Base-by-base conservation (phyloP, 2,797 vertebrate genomes). In the Catostomus latipinnis region DNA sequence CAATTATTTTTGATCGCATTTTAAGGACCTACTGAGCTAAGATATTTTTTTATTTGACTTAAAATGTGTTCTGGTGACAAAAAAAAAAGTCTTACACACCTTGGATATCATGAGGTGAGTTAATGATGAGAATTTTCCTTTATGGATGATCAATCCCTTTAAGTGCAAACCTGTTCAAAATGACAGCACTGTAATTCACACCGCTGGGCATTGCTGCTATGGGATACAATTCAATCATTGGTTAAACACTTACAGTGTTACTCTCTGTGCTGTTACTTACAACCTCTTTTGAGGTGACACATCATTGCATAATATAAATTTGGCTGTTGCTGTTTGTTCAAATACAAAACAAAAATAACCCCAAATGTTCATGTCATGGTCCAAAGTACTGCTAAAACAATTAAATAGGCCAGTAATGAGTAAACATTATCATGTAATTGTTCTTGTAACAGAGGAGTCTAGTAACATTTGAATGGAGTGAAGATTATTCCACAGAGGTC, bases 121-220 rank as follows among this genome's bases (percentile, higher is more conserved):
- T 3, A 34, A 34, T 34, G 34, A 34, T 34, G 34, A 34, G 2
- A 34, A 34, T 34, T 34, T 34, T 34, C 34, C 34, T 34, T 34
- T 34, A 34, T 34, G 34, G 34, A 4, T 34, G 34, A 34, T 3
- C 34, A 34, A 34, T 34, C 4, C 34, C 34, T 34, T 93, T 94
- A 92, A 92, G 77, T 61, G 82, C 73, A 80, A 90, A 91, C 88
- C 84, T 89, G 89, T 87, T 93, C 85, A 90, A 90, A 89, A 90
- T 89, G 90, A 87, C 92, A 87, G 89, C 91, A 90, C 90, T 85
- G 86, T 88, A 87, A 85, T 90, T 93, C 92, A 92, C 90, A 88
- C 88, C 88, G 87, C 92, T 93, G 90, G 90, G 91, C 91, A 81
- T 90, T 93, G 93, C 94, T 94, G 93, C 93, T 91, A 95, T 92